Evolutionary conservation across 2,888 invertebrate species (phyloP).

Genomic region (Nebria brevicollis): DNA sequence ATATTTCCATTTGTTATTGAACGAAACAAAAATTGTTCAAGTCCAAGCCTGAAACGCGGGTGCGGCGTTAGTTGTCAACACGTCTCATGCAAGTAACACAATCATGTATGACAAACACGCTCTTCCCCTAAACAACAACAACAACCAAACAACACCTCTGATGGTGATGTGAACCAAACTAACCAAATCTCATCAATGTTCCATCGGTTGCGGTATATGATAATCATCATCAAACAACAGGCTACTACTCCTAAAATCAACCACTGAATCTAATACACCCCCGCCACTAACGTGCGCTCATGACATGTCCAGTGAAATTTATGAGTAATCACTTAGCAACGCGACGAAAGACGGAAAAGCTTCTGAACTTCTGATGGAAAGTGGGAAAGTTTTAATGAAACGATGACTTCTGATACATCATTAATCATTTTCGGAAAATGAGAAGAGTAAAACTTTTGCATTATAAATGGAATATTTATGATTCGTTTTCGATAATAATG

Average conservation of each 20-base stretch:
- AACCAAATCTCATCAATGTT: neutral
- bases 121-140: neutral
- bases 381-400: conserved; percentile 16
- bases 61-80: conserved; percentile 16
- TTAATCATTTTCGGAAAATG: conserved; percentile 8
- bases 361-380: conserved; percentile 5
- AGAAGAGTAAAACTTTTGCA: neutral
- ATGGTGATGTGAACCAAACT: neutral
- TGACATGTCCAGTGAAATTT: neutral
- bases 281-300: neutral
- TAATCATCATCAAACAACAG: neutral
- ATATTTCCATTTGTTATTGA: neutral
- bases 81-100: conserved; percentile 16
- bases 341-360: conserved; percentile 1
- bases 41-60: conserved; percentile 3
- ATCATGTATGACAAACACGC: conserved; percentile 16
- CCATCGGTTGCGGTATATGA: neutral
- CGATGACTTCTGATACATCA: conserved; percentile 17
- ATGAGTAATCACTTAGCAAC: neutral
- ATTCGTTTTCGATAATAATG: neutral
- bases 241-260: neutral
- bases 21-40: neutral
- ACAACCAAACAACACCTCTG: neutral
- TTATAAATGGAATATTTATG: neutral
- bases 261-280: conserved; percentile 10